Evolutionary conservation across 2,888 invertebrate genomes (phyloP).

Genomic region (Aleiodes testaceus): DNA sequence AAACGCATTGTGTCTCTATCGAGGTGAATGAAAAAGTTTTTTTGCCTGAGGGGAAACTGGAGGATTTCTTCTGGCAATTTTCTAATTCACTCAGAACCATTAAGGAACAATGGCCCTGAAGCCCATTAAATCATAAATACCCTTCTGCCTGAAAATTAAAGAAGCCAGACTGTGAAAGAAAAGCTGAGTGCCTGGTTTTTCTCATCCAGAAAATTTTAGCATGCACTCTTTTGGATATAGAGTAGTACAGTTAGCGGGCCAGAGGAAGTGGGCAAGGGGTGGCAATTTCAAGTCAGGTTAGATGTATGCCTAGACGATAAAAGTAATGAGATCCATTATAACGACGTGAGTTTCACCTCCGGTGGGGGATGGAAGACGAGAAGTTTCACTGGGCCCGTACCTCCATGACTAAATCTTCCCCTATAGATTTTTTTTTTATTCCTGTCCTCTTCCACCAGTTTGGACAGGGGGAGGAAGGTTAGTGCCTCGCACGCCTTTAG

Average conservation of each 20-base stretch:
- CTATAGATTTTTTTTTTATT: slow-evolving; percentile 7
- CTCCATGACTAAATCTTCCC: slow-evolving; percentile 22
- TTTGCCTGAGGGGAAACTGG: too few relatives aligned
- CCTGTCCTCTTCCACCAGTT: slow-evolving; percentile 29
- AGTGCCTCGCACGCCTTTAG: slow-evolving; percentile 37
- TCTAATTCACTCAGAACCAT: too few relatives aligned
- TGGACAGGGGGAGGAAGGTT: slow-evolving; percentile 16
- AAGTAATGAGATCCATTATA: slow-evolving; percentile 72
- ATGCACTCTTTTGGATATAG: slow-evolving; percentile 57
- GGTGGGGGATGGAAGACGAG: slow-evolving; percentile 45
- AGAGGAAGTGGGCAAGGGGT: slow-evolving; percentile 30
- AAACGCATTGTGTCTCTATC: too few relatives aligned
- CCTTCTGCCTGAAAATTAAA: neutral
- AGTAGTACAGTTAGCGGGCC: slow-evolving; percentile 29
- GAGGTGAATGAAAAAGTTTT: too few relatives aligned
- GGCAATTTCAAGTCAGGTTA: slow-evolving; percentile 65
- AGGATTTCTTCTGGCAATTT: too few relatives aligned
- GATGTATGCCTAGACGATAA: slow-evolving; percentile 69
- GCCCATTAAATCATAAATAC: slow-evolving; percentile 2
- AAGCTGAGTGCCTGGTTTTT: slow-evolving; percentile 16
- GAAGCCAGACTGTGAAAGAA: neutral
- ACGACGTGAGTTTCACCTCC: slow-evolving; percentile 61
- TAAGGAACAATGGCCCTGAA: too few relatives aligned
- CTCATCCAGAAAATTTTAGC: slow-evolving; percentile 61
- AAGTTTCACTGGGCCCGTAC: slow-evolving; percentile 45